Percentiles rank a stretch among this genome's conserved stretches.
phyloP scores from a whole-genome alignment of 2,797 vertebrate species.

The Alcedo quadribrachys region DNA sequence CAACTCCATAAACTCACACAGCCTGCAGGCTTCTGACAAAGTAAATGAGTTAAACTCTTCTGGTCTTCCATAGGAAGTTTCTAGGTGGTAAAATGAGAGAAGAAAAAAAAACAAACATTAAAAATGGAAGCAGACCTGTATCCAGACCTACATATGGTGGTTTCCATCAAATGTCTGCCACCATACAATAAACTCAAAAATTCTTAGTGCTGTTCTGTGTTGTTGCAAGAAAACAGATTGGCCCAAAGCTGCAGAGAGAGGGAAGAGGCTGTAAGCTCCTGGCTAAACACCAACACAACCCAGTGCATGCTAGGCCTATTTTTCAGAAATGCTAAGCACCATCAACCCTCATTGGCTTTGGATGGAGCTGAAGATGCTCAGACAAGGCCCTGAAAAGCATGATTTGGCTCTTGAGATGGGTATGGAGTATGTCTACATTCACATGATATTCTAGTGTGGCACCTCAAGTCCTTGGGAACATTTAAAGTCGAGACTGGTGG shows the following conservation, averaged over 20 bases:
- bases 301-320: background rate
- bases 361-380: background rate
- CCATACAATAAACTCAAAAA: background rate
- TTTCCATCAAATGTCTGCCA: background rate
- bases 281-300: background rate
- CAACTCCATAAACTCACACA: background rate
- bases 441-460: background rate
- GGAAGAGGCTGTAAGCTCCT: background rate
- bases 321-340: background rate
- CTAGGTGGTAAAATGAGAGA: background rate
- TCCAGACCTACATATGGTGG: background rate
- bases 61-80: background rate
- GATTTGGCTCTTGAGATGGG: background rate
- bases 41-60: background rate
- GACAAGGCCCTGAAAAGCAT: background rate
- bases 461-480: background rate
- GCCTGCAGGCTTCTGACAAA: background rate
- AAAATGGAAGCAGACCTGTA: background rate
- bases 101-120: background rate
- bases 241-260: background rate
- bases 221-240: background rate
- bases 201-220: background rate
- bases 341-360: background rate
- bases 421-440: background rate
- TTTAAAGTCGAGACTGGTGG: background rate